A percentile compares a stretch with the other conserved stretches of the same genome.
phyloP scores from a whole-genome alignment of 2,113 vertebrate genomes.

The Cyanoliseus patagonus region DNA sequence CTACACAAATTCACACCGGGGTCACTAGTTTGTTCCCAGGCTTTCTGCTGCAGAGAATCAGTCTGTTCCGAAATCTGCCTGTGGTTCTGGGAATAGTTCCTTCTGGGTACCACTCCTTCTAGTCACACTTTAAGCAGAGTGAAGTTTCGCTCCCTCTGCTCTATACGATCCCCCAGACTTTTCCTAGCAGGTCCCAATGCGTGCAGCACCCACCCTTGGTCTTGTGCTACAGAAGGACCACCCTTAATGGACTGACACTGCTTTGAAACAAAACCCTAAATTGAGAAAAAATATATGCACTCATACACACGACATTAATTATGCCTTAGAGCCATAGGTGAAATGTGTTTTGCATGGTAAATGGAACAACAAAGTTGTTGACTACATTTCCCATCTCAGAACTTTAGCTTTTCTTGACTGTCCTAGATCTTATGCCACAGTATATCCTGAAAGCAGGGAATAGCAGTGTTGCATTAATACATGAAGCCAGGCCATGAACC shows the following conservation, averaged over 20 bases:
- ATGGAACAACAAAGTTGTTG: background rate
- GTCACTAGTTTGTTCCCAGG: background rate
- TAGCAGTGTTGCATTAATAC: background rate
- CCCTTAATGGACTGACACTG: too few species aligned
- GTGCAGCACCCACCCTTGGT: too few species aligned
- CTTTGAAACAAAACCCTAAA: background rate
- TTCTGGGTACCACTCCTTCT: background rate
- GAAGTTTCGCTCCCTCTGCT: background rate
- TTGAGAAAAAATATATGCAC: background rate
- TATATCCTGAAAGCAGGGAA: background rate
- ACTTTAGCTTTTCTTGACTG: background rate
- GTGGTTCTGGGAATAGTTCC: background rate
- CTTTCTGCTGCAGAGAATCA: background rate
- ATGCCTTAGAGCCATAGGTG: background rate
- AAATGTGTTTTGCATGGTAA: background rate
- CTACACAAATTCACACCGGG: background rate
- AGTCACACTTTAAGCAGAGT: background rate
- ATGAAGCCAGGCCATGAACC: background rate
- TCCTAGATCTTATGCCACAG: background rate
- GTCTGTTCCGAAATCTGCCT: background rate
- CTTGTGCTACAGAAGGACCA: background rate
- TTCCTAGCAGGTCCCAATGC: background rate
- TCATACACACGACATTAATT: background rate
- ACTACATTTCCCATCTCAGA: background rate
- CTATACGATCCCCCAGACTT: accelerated